Conservation (phyloP, 2,797 vertebrate genomes). For the Manis javanica region DNA sequence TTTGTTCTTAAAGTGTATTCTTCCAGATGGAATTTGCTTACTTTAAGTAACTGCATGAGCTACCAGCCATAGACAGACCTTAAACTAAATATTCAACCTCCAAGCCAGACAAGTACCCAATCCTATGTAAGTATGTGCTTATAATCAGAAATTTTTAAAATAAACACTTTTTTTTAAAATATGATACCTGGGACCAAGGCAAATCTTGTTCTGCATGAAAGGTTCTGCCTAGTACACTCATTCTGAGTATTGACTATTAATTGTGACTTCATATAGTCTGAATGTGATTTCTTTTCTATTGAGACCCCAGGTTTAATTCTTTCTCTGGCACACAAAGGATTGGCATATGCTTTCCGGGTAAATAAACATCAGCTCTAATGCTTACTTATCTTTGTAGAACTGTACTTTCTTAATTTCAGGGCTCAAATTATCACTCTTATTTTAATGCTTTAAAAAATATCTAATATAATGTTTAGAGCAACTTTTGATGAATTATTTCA, state of each 20-base stretch:
- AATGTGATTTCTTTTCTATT: background rate
- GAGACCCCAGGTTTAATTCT: background rate
- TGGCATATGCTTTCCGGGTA: background rate
- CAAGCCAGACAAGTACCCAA: background rate
- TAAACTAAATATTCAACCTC: background rate
- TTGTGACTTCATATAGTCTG: background rate
- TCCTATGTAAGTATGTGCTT: background rate
- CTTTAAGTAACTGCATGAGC: background rate
- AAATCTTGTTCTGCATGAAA: background rate
- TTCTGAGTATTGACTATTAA: background rate
- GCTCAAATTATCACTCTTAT: background rate
- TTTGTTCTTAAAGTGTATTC: background rate
- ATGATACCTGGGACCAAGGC: background rate
- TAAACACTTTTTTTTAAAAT: background rate
- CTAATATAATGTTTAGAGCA: background rate
- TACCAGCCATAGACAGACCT: background rate
- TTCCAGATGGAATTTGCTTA: background rate
- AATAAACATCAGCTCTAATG: background rate
- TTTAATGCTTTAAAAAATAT: background rate
- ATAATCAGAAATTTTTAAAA: conserved; percentile 9
- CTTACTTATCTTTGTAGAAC: background rate
- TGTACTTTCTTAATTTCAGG: background rate
- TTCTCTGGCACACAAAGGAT: background rate
- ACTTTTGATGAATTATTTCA: background rate
- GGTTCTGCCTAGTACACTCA: background rate